Evolutionary conservation across 1,140 invertebrate genomes (phyloP), one percentile per base, ranked within the genome.

Genomic region (Hyles vespertilio): DNA sequence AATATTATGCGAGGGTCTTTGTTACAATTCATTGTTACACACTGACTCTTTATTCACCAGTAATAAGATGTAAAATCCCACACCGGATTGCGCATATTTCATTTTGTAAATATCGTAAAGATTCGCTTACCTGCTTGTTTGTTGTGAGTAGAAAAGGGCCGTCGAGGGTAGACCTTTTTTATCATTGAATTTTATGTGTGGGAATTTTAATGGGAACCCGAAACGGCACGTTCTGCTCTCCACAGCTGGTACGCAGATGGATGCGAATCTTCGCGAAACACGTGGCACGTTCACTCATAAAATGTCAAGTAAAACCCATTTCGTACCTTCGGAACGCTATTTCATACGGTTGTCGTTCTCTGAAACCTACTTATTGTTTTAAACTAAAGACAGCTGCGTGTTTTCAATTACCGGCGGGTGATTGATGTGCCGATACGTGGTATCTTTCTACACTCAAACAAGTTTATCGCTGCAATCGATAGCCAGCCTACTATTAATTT

Each of bases 41-140:
- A 76, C 55, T 69, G 66, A 56, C 59, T 66, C 68, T 70, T 72
- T 72, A 67, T 36, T 43, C 53, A 51, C 52, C 56, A 63, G 74
- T 77, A 74, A 79, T 80, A 85, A 79, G 75, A 80, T 72, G 69
- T 71, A 83, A 77, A 83, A 69, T 87, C 70, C 74, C 56, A 65
- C 63, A 70, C 63, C 61, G 59, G 68, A 72, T 67, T 70, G 69
- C 65, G 59, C 70, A 81, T 79, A 84, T 77, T 80, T 83, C 69
- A 79, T 77, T 76, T 76, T 68, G 64, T 64, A 71, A 69, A 72
- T 69, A 69, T 77, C 76, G 76, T 83, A 84, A 84, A 84, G 77
- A 87, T 84, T 82, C 81, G 73, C 75, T 81, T 89, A 88, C 85
- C 85, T 88, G 85, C 79, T 80, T 82, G 79, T 82, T 87, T 87